Conservation (phyloP, 2,113 vertebrate species). For the Pyrgilauda ruficollis region DNA sequence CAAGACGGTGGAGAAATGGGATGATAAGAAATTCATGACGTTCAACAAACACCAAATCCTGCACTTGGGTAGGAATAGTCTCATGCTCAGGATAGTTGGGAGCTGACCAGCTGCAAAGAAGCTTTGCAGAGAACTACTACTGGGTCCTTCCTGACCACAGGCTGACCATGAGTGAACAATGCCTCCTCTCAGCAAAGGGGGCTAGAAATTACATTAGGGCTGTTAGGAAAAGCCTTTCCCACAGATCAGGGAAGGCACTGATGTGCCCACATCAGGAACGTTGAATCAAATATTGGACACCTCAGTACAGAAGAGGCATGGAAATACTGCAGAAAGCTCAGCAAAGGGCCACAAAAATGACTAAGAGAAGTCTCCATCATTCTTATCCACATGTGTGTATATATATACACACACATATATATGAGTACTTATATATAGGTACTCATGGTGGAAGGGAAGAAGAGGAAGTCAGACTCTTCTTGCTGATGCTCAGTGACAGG, state of each 20-base stretch:
- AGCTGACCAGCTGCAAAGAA: neutral
- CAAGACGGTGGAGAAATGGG: accelerated
- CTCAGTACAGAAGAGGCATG: neutral
- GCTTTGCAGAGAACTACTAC: neutral
- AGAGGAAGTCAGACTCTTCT: neutral
- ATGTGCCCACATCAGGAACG: accelerated
- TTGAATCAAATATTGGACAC: accelerated
- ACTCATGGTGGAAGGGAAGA: neutral
- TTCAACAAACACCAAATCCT: neutral
- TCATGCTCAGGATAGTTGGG: neutral
- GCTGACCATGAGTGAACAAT: accelerated
- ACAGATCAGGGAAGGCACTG: accelerated
- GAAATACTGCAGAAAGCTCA: neutral
- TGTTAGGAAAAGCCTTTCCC: neutral
- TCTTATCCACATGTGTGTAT: neutral
- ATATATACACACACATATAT: no score
- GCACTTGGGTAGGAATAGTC: neutral
- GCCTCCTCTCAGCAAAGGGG: neutral
- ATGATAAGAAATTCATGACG: neutral
- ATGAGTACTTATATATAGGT: no score
- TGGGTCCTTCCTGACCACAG: neutral
- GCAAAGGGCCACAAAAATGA: neutral
- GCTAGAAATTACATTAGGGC: neutral
- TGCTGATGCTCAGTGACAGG: neutral
- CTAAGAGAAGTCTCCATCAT: neutral